Base-by-base conservation (phyloP, 2,888 invertebrate species). In the Netelia virgata region DNA sequence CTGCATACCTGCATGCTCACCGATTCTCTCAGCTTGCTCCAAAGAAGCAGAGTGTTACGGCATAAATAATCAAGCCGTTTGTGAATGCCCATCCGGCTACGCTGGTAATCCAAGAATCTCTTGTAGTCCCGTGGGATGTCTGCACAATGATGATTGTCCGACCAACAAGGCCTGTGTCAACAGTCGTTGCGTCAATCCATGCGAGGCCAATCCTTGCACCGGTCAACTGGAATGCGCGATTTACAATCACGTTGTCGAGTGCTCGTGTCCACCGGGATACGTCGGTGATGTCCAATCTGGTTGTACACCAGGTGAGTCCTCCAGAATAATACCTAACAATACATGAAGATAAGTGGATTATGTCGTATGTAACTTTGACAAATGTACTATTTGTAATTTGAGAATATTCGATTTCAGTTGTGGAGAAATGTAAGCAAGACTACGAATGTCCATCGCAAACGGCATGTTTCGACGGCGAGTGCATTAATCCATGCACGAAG, bases 1-100 rank as follows among this genome's bases (percentile, higher is more conserved):
- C 83, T 98, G 98, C 91, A 95, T 97, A 59, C 97, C 97, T 53
- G 97, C 96, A 8, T 98, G 98, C 91, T 91, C 91, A 41, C 90
- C 93, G 0, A 94, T 96, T 1, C 96, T 97, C 85, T 95, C 96
- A 66, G 95, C 96, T 76, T 98, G 98, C 90, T 98, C 97, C 74
- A 94, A 95, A 68, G 95, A 96, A 74, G 97, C 98, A 0, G 95
- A 96, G 88, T 98, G 98, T 91, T 96, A 97, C 84, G 97, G 97
- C 14, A 94, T 96, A 59, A 96, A 97, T 89, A 98, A 98, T 92
- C 95, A 96, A 63, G 96, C 97, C 0, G 95, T 97, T 0, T 98
- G 98, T 91, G 96, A 97, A 88, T 98, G 98, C 93, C 96, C 96
- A 73, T 96, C 97, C 55, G 98, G 97, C 41, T 96, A 96, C 85